phyloP scores from a whole-genome alignment of 2,888 invertebrate genomes.

The Deilephila porcellus region DNA sequence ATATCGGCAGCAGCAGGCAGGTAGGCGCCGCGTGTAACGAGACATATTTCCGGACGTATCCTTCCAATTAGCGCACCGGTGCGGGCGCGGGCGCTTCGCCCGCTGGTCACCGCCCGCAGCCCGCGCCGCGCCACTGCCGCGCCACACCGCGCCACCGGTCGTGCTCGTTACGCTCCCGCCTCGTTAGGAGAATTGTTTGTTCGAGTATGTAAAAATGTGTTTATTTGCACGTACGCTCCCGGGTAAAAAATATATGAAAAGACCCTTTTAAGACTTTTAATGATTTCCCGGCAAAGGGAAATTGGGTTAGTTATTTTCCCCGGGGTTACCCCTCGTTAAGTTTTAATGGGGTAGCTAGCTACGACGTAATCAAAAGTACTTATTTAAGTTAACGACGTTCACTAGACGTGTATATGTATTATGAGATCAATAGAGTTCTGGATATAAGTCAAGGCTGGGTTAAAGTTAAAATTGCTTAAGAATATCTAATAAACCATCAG shows the following conservation, averaged over 20 bases:
- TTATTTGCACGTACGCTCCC: conserved; percentile 84
- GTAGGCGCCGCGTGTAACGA: conserved; percentile 72
- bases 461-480: background rate
- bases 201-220: conserved; percentile 85
- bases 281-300: conserved; percentile 85
- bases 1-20: conserved; percentile 49
- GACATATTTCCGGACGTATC: conserved; percentile 78
- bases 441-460: conserved; percentile 47
- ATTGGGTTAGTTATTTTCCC: conserved; percentile 85
- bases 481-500: background rate
- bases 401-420: conserved; percentile 67
- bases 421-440: conserved; percentile 75
- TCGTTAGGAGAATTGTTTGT: conserved; percentile 84
- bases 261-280: conserved; percentile 85
- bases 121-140: conserved; percentile 29
- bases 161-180: conserved; percentile 80
- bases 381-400: conserved; percentile 83
- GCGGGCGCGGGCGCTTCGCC: conserved; percentile 46
- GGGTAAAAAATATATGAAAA: conserved; percentile 84
- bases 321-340: conserved; percentile 84
- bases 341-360: conserved; percentile 85
- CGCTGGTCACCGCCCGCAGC: conserved; percentile 37
- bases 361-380: conserved; percentile 84
- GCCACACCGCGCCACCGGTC: conserved; percentile 49
- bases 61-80: conserved; percentile 74